Base-by-base conservation (phyloP, 2,888 invertebrate genomes). In the Eupithecia pulchellata region DNA sequence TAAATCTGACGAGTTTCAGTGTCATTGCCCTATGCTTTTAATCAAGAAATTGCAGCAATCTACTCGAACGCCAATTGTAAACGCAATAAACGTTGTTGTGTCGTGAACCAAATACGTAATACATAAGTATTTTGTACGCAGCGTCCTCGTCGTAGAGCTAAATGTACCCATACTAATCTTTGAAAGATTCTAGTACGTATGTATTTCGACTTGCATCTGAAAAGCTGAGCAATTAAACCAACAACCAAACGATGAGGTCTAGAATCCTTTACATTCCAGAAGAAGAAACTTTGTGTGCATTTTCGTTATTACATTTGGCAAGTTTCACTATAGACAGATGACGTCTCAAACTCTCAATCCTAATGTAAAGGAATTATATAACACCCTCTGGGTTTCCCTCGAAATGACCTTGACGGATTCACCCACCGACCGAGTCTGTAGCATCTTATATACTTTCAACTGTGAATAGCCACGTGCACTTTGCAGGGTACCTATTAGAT, bases 371-470 rank as follows among this genome's bases (percentile, higher is more conserved):
- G 82, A 84, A 86, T 85, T 86, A 81, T 80, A 83, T 84, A 82
- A 86, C 85, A 82, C 83, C 86, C 86, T 83, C 78, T 79, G 84
- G 86, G 86, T 72, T 88, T 89, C 83, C 87, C 86, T 86, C 84
- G 78, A 76, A 83, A 78, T 86, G 87, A 86, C 90, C 89, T 88
- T 89, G 88, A 84, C 80, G 83, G 79, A 88, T 85, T 89, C 87
- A 87, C 82, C 86, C 88, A 84, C 84, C 83, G 83, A 84, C 84
- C 83, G 83, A 84, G 86, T 81, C 82, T 84, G 84, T 81, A 83
- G 81, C 83, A 84, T 86, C 86, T 87, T 86, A 88, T 85, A 77
- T 86, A 87, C 84, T 85, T 84, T 84, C 84, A 82, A 85, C 83
- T 86, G 86, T 84, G 79, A 78, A 80, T 78, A 77, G 76, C 77